Evolutionary conservation across 2,888 invertebrate species (phyloP).

Genomic region (Cremastinae sp.): DNA sequence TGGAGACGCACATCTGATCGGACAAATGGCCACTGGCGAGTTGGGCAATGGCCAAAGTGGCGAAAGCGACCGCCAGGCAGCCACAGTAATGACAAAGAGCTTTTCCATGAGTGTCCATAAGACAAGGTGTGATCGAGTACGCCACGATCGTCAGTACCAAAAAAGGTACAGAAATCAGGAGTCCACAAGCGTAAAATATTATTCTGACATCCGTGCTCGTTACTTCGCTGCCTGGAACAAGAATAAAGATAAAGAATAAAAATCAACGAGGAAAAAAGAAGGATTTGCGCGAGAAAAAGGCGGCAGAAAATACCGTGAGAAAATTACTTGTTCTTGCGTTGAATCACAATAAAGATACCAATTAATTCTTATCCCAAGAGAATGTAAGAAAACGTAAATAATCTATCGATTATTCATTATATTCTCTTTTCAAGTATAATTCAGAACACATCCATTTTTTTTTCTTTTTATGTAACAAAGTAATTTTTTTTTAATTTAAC

Average conservation of each 20-base stretch:
- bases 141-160: constrained; percentile 78
- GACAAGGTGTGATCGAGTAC: constrained; percentile 81
- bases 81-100: constrained; percentile 83
- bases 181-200: constrained; percentile 75
- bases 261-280: constrained; percentile 30
- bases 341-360: constrained; percentile 26
- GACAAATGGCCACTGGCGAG: constrained; percentile 82
- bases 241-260: constrained; percentile 27
- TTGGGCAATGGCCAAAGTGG: constrained; percentile 82
- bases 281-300: background rate
- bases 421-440: background rate
- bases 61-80: constrained; percentile 83
- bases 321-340: background rate
- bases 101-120: constrained; percentile 83
- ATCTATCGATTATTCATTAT: background rate
- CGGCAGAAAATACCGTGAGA: constrained; percentile 31
- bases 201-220: constrained; percentile 67
- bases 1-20: constrained; percentile 80
- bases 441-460: too few species aligned
- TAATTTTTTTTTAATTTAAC: background rate
- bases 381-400: background rate
- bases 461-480: too few species aligned
- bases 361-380: constrained; percentile 34
- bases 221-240: constrained; percentile 64
- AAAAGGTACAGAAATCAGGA: constrained; percentile 79